A percentile compares a stretch with the other conserved stretches of the same genome.
Conservation (phyloP, 2,113 vertebrate genomes). For the Equus przewalskii region DNA sequence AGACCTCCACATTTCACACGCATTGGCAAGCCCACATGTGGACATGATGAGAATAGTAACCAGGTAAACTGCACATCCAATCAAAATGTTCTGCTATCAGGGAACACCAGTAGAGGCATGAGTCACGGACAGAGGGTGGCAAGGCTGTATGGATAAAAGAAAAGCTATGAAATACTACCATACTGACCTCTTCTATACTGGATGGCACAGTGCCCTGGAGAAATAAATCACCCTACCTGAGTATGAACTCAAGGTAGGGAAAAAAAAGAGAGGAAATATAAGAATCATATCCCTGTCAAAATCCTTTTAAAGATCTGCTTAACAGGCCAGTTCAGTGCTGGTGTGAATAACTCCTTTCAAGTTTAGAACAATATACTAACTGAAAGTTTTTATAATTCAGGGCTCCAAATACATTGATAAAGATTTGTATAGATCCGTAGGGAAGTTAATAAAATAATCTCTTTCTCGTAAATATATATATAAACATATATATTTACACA, state of each 20-base stretch:
- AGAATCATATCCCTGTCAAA: conserved; percentile 55
- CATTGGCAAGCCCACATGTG: conserved; percentile 56
- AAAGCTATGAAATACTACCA: conserved; percentile 23
- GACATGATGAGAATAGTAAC: conserved; percentile 27
- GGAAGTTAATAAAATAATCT: conserved; percentile 41
- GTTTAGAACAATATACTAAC: conserved; percentile 55
- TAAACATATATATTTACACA: neutral
- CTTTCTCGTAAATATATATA: neutral
- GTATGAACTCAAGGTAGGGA: conserved; percentile 57
- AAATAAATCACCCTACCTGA: conserved; percentile 42
- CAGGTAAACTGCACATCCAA: conserved; percentile 30
- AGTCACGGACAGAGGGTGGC: neutral
- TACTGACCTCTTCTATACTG: neutral
- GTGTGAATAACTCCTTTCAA: conserved; percentile 65
- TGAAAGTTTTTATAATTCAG: conserved; percentile 45
- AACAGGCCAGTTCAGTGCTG: conserved; percentile 18
- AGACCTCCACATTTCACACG: neutral
- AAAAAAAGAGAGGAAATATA: conserved; percentile 26
- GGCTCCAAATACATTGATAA: conserved; percentile 50
- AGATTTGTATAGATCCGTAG: neutral
- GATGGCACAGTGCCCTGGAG: conserved; percentile 23
- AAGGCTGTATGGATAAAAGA: conserved; percentile 24
- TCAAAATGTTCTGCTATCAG: neutral
- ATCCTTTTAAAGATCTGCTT: conserved; percentile 50
- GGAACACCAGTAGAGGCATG: neutral